Evolutionary conservation across 2,113 vertebrate species (phyloP).

Genomic region (Callocephalon fimbriatum): DNA sequence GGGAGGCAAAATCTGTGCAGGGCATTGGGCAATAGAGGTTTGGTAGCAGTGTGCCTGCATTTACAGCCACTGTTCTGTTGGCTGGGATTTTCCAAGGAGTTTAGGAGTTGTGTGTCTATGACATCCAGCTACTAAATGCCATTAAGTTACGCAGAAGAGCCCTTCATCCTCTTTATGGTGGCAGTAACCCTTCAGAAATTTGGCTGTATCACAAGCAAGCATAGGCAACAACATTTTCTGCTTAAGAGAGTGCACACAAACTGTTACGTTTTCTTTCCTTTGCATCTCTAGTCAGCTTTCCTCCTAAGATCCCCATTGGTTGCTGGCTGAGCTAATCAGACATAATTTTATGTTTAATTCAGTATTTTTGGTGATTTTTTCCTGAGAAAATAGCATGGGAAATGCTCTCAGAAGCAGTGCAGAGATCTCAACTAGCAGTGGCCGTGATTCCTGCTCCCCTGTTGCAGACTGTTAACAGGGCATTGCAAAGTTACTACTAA

Average conservation of each 20-base stretch:
- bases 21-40: background rate
- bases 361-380: background rate
- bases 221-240: background rate
- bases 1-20: background rate
- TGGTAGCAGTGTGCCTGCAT: background rate
- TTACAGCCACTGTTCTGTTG: background rate
- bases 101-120: fast-evolving
- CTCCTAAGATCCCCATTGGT: background rate
- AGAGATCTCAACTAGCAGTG: background rate
- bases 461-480: background rate
- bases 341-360: background rate
- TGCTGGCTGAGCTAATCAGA: background rate
- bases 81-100: background rate
- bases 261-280: background rate
- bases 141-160: background rate
- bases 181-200: background rate
- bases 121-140: background rate
- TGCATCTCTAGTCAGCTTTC: background rate
- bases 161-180: background rate
- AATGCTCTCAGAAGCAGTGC: background rate
- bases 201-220: background rate
- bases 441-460: background rate
- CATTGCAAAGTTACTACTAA: background rate
- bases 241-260: background rate
- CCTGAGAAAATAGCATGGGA: background rate